These are phyloP conservation scores for Actenoides hombroni DNA, from an alignment of 2,113 vertebrate species.

Conservation along the genomic window DNA sequence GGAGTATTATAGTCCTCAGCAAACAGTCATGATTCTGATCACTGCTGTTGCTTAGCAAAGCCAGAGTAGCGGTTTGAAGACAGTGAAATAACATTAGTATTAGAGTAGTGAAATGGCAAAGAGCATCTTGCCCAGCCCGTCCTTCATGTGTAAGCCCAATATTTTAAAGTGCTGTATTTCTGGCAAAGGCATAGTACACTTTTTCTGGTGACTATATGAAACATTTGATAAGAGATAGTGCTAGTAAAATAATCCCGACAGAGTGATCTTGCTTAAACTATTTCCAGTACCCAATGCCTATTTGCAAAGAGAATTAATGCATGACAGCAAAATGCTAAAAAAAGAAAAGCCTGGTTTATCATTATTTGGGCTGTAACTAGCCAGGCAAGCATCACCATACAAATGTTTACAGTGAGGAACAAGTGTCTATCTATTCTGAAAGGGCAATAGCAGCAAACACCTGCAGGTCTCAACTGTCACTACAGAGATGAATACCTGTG, in stretches of 20 bases:
- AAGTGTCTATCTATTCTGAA: constrained; percentile 19
- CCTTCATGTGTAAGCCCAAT: not conserved
- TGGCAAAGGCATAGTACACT: not conserved
- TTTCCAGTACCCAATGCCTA: constrained; percentile 31
- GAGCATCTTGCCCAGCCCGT: not conserved
- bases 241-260: constrained; percentile 26
- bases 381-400: not conserved
- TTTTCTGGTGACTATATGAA: not conserved
- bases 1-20: not conserved
- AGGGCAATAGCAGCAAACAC: constrained; percentile 59
- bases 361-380: constrained; percentile 8
- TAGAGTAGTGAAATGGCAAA: not conserved
- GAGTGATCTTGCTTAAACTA: constrained; percentile 11
- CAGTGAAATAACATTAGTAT: not conserved
- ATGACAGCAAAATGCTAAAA: constrained; percentile 18
- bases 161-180: not conserved
- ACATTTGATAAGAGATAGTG: not conserved
- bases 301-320: constrained; percentile 43
- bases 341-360: constrained; percentile 9
- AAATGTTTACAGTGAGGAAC: constrained; percentile 26
- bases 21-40: not conserved
- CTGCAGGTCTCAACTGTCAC: constrained; percentile 72
- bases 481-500: constrained; percentile 64
- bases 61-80: not conserved
- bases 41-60: not conserved